Base-by-base conservation (phyloP, 1,140 invertebrate genomes). In the Yoshiicerus persimilis region DNA sequence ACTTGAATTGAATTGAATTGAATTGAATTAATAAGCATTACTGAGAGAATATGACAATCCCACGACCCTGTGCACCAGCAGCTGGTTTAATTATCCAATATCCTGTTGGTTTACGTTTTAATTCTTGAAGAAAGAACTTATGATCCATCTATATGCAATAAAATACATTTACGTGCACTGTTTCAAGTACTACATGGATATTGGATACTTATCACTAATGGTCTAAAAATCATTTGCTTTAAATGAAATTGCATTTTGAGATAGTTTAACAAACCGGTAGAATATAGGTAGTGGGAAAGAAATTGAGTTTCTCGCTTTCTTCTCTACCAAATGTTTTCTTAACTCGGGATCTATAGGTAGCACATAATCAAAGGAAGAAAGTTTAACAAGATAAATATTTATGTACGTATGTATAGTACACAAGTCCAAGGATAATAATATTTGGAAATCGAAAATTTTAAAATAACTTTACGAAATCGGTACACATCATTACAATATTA, bases 51-150 rank as follows among this genome's bases (percentile, higher is more conserved):
- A 95, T 92, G 91, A 95, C 95, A 86, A 95, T 95, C 9, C 93
- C 93, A 87, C 91, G 91, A 13, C 93, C 93, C 90, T 93, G 93
- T 6, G 92, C 93, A 20, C 93, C 92, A 5, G 92, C 93, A 39
- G 93, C 93, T 4, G 94, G 95, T 90, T 95, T 95, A 90, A 95
- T 95, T 64, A 95, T 95, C 94, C 94, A 95, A 8, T 93, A 94
- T 0, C 92, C 92, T 0, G 93, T 93, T 0, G 91, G 91, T 86
- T 93, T 93, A 88, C 93, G 93, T 47, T 93, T 92, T 90, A 94
- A 94, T 87, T 95, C 94, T 88, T 93, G 92, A 25, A 93, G 92
- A 92, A 94, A 93, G 23, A 84, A 30, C 75, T 86, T 84, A 36
- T 91, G 88, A 56, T 90, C 90, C 23, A 85, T 92, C 93, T 62